These are phyloP conservation scores for Oasisia sp. DNA, from an alignment of 2,888 invertebrate species.

Conservation along the genomic window DNA sequence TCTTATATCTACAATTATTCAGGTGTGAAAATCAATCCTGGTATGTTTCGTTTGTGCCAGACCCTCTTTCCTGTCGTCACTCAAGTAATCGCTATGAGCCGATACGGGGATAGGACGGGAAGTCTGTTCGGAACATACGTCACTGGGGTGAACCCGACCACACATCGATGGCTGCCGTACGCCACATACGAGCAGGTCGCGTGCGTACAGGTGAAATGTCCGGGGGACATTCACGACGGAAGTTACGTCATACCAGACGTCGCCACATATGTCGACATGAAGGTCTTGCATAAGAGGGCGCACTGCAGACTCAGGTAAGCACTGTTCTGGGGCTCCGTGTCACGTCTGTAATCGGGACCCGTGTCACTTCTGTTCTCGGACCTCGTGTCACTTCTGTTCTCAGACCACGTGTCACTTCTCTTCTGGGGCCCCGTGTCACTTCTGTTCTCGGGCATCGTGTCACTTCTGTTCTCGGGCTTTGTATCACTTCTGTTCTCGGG, in stretches of 20 bases:
- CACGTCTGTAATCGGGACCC: too few relatives aligned
- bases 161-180: not conserved
- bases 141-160: not conserved
- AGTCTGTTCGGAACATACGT: not conserved
- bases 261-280: not conserved
- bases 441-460: too few relatives aligned
- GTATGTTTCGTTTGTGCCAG: not conserved
- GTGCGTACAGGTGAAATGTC: not conserved
- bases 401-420: too few relatives aligned
- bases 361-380: too few relatives aligned
- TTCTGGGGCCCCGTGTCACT: too few relatives aligned
- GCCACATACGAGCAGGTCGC: not conserved
- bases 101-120: not conserved
- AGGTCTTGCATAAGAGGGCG: not conserved
- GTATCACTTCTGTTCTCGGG: too few relatives aligned
- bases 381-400: too few relatives aligned
- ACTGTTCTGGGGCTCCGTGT: too few relatives aligned
- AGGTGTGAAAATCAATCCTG: too few relatives aligned
- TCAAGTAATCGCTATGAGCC: not conserved
- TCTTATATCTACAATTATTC: too few relatives aligned
- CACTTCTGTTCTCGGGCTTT: too few relatives aligned
- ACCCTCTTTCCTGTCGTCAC: not conserved
- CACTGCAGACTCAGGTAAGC: not conserved
- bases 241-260: not conserved
- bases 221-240: not conserved